Base-by-base conservation (phyloP, 2,113 vertebrate species). In the Myotis brandtii region DNA sequence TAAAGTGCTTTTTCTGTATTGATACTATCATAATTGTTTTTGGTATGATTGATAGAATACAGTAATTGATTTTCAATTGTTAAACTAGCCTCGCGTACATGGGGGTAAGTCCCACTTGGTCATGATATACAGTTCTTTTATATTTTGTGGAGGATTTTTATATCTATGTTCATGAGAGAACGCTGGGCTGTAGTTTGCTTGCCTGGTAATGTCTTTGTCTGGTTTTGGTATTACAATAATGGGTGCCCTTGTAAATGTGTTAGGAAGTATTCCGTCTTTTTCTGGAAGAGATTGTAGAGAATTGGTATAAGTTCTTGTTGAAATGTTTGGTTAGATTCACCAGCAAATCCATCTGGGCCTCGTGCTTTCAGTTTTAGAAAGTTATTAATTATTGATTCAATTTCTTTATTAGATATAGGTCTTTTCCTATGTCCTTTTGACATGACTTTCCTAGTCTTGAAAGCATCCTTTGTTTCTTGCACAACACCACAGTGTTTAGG, bases 111-210 rank as follows among this genome's bases (percentile, higher is more conserved):
- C n/a, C 54, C 69, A 64, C 54, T 75, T 92, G 70, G 27, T 84
- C 27, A 40, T 75, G 13, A 54, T 32, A 25, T 66, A 52, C n/a
- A 64, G 3, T 66, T 52, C 17, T 92, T 92, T 64, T n/a, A 17
- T 75, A 62, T 40, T 75, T 84, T 54, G n/a, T 76, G 85, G 46
- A 92, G n/a, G 62, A 80, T n/a, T 76, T 75, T 85, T 92, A 30
- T 5, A 23, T 85, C 27, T 54, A 0, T 76, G 34, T 85, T 92
- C 25, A 64, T 92, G 56, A 84, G 54, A 66, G 43, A 43, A 25
- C 27, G 20, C 40, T 37, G 17, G 17, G 40, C 69, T 84, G 7
- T 83, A 30, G 43, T 17, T 76, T 52, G 27, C 9, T 75, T 66
- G 37, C 50, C 25, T 85, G 50, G 12, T 85, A 76, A 52, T 40